A percentile compares a stretch with the other conserved stretches of the same genome.
Conservation (phyloP, 2,797 vertebrate genomes). For the Borostomias antarcticus region DNA sequence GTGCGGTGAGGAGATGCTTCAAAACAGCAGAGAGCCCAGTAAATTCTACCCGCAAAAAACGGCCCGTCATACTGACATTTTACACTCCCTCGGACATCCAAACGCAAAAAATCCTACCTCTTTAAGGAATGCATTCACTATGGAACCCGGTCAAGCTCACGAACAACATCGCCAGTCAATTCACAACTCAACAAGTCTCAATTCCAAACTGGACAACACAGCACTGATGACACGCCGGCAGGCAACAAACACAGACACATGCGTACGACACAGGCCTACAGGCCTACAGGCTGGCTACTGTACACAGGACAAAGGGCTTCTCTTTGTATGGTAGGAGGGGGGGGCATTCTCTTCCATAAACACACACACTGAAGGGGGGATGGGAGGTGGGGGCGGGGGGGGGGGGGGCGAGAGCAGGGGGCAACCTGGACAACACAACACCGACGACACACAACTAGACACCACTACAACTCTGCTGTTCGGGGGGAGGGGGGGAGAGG, state of each 20-base stretch:
- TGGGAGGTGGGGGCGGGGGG: not conserved
- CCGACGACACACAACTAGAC: constrained; percentile 35
- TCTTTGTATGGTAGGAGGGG: not conserved
- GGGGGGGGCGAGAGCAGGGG: not conserved
- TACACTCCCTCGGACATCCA: not conserved
- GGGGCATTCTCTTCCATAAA: constrained; percentile 15
- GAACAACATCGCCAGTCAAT: not conserved
- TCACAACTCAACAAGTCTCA: not conserved
- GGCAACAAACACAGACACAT: constrained; percentile 4
- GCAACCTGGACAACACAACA: constrained; percentile 25
- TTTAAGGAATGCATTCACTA: not conserved
- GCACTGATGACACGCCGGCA: not conserved
- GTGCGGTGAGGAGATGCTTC: constrained; percentile 1
- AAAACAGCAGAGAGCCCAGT: too few relatives aligned
- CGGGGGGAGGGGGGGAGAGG: not conserved
- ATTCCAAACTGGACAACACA: not conserved
- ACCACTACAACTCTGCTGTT: constrained; percentile 26
- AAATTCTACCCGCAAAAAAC: constrained; percentile 20
- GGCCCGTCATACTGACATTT: not conserved
- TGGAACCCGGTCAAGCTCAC: not conserved
- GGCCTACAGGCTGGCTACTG: not conserved
- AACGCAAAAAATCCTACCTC: too few relatives aligned
- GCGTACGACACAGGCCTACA: not conserved
- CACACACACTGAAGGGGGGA: constrained; percentile 12
- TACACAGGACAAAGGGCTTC: not conserved